Conservation (phyloP, 1,140 invertebrate genomes). For the Caenorhabditis latens region DNA sequence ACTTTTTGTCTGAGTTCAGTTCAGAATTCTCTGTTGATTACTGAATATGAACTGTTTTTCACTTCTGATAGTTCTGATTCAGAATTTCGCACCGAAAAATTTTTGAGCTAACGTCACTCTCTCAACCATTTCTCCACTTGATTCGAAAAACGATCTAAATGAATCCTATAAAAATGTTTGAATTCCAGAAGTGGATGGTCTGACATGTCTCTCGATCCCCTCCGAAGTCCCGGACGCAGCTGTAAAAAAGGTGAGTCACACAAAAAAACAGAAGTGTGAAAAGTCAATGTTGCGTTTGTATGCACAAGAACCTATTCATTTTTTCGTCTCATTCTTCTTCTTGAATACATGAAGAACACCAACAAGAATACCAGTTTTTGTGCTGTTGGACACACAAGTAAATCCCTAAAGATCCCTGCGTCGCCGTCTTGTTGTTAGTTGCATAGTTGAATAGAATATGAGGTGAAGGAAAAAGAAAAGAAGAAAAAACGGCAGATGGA, state of each 20-base stretch:
- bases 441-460: slow-evolving; percentile 40
- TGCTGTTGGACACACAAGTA: slow-evolving; percentile 55
- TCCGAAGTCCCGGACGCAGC: slow-evolving; percentile 72
- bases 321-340: not conserved
- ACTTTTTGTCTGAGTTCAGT: too few relatives aligned
- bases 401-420: slow-evolving; percentile 1
- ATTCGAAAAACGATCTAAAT: too few relatives aligned
- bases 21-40: too few relatives aligned
- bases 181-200: slow-evolving; percentile 75
- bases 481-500: slow-evolving; percentile 2
- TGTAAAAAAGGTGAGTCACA: slow-evolving; percentile 71
- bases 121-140: too few relatives aligned
- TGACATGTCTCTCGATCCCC: slow-evolving; percentile 73
- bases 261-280: slow-evolving; percentile 9
- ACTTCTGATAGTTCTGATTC: too few relatives aligned
- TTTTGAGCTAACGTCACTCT: too few relatives aligned
- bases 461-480: slow-evolving; percentile 37
- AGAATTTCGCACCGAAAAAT: too few relatives aligned
- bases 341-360: slow-evolving; percentile 12
- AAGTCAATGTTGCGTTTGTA: slow-evolving; percentile 53
- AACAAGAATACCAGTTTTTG: slow-evolving; percentile 58
- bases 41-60: too few relatives aligned
- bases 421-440: not conserved
- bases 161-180: not conserved
- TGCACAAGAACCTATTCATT: slow-evolving; percentile 52